Evolutionary conservation across 2,888 invertebrate species (phyloP), one percentile per base, ranked within the genome.

Genomic region (Caenorhabditis sp.): DNA sequence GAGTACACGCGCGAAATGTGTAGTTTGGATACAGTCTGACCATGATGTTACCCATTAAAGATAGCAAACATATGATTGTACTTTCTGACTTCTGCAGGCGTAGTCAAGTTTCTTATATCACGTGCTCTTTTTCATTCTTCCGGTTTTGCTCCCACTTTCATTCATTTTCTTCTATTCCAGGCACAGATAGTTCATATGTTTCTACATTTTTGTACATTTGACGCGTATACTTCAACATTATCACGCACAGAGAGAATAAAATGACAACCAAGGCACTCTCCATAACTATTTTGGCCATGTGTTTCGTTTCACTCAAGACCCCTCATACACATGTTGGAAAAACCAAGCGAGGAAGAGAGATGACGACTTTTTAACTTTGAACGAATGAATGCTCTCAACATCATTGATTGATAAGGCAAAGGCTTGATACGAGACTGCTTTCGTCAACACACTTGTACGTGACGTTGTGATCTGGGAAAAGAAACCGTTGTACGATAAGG

Each of bases 21-120:
- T 64, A 72, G 44, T 71, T 71, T 72, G 64, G 37, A 60, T 51
- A 37, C 18, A n/a, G n/a, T 9, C 50, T 35, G 67, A 47, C 35
- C 62, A 28, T 64, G 47, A 55, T 58, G 47, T 50, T 55, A 58
- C 58, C 56, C 40, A 65, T 67, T 22, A 50, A n/a, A 18, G 67
- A 76, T 67, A 76, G 58, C 58, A 67, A 74, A 67, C 76, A 76
- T 61, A 76, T 76, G 76, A 76, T 67, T 61, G 61, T 40, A 67
- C 67, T 67, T 58, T 56, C 20, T 76, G 76, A 76, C 76, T 76
- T 76, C 35, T 74, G 64, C 74, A 55, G 18, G 67, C 61, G 53
- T 22, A 22, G 61, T 53, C 13, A 40, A 13, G 40, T 47, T 47
- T 20, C 47, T 3, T 47, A 47, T n/a, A 18, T 70, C 51, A 26